These are phyloP conservation scores for Thunnus maccoyii DNA, from an alignment of 2,113 vertebrate species.

Conservation along the genomic window DNA sequence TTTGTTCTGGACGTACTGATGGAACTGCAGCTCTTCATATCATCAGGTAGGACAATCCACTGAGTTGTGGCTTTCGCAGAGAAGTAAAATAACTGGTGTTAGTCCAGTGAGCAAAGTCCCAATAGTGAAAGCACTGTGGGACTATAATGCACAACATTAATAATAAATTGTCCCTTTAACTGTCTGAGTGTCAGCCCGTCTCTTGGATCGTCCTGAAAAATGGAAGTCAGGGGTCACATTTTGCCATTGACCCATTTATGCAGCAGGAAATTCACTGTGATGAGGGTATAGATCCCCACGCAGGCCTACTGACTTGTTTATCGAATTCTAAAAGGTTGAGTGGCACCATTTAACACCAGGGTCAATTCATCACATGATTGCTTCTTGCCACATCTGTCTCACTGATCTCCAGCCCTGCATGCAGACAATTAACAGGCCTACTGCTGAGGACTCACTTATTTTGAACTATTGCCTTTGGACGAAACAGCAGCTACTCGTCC, in stretches of 20 bases:
- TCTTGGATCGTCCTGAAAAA: constrained; percentile 7
- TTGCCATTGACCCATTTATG: constrained; percentile 54
- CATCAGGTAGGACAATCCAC: too few relatives aligned
- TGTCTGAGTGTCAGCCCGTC: neutral
- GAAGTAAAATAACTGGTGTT: neutral
- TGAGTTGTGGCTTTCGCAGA: too few relatives aligned
- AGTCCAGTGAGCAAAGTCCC: neutral
- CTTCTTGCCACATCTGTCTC: constrained; percentile 75
- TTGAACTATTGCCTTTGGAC: constrained; percentile 51
- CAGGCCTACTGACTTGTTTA: constrained; percentile 69
- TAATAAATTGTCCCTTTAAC: neutral
- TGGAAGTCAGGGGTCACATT: constrained; percentile 45
- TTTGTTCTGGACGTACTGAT: too few relatives aligned
- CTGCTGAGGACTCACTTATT: constrained; percentile 52
- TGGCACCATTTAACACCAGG: constrained; percentile 78
- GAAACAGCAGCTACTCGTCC: constrained; percentile 8
- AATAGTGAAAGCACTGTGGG: too few relatives aligned
- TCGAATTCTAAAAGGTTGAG: constrained; percentile 78
- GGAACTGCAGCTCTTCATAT: too few relatives aligned
- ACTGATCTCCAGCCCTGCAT: constrained; percentile 63
- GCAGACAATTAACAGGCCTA: constrained; percentile 58
- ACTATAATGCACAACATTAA: neutral
- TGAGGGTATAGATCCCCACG: constrained; percentile 61
- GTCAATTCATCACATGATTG: constrained; percentile 80
- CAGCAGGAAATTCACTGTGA: constrained; percentile 73